Conservation (phyloP, 2,797 vertebrate genomes). For the Orestias chungarensis region DNA sequence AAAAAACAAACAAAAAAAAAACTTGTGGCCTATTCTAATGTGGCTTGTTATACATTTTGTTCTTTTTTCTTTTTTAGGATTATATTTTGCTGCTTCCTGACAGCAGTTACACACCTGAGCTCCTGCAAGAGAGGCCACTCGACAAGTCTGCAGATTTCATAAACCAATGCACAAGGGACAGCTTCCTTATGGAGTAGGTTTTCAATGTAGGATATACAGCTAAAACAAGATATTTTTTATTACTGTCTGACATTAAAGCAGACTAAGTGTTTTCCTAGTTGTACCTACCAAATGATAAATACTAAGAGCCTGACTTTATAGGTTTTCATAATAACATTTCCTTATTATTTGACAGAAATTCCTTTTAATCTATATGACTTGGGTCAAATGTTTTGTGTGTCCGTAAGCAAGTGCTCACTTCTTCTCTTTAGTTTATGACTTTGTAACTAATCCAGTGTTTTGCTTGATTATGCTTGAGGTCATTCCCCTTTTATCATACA, state of each 20-base stretch:
- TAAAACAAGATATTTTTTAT: not conserved
- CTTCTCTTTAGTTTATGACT: too few species aligned
- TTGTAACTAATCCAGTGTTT: too few species aligned
- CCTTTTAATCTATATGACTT: not conserved
- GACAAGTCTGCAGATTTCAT: constrained; percentile 89
- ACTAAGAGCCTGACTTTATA: not conserved
- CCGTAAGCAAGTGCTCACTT: too few species aligned
- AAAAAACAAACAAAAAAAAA: too few species aligned
- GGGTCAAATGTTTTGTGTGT: too few species aligned
- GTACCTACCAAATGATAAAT: not conserved
- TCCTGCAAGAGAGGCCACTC: constrained; percentile 82
- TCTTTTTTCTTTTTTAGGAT: constrained; percentile 80
- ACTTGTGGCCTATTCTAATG: not conserved
- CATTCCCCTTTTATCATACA: too few species aligned
- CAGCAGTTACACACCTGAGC: constrained; percentile 82
- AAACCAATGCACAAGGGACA: constrained; percentile 85
- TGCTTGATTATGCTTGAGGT: too few species aligned
- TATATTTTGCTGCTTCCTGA: constrained; percentile 86
- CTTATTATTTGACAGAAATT: not conserved
- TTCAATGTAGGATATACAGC: not conserved
- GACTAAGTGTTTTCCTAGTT: not conserved
- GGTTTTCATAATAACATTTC: too few species aligned
- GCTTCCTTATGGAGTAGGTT: constrained; percentile 90
- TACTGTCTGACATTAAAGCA: not conserved
- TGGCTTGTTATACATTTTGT: constrained; percentile 16